Percentiles rank a stretch among this genome's conserved stretches.
Evolutionary conservation across 2,113 vertebrate species (phyloP).

Genomic region (Candoia aspera): DNA sequence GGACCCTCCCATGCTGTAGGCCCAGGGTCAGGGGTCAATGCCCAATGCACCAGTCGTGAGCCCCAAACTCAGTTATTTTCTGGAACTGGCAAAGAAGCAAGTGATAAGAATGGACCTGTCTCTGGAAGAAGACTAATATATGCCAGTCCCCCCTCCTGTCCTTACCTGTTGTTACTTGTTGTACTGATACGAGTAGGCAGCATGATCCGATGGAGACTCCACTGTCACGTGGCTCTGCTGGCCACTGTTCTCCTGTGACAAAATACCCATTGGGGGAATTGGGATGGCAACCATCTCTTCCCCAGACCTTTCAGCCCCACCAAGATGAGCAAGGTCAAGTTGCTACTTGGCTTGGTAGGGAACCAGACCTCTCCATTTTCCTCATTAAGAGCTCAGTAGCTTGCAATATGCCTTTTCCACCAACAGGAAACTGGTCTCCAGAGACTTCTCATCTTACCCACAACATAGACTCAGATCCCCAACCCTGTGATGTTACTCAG

Average conservation of each 20-base stretch:
- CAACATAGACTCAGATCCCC: background rate
- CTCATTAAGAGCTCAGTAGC: background rate
- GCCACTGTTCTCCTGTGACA: conserved; percentile 81
- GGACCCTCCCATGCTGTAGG: background rate
- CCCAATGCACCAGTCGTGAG: background rate
- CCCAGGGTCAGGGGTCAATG: too few relatives aligned
- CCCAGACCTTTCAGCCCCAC: background rate
- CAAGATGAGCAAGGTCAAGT: background rate
- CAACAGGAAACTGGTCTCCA: background rate
- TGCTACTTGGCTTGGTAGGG: background rate
- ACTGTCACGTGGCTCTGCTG: conserved; percentile 84
- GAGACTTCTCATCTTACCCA: background rate
- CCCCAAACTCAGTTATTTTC: background rate
- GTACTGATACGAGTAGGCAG: conserved; percentile 89
- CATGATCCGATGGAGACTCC: conserved; percentile 85
- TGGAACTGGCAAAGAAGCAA: background rate
- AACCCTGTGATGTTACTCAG: background rate
- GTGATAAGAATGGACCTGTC: background rate
- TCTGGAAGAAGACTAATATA: too few relatives aligned
- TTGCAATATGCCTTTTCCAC: background rate
- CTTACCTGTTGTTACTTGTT: conserved; percentile 79
- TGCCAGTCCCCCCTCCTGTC: too few relatives aligned
- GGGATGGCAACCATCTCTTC: background rate
- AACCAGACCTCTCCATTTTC: background rate
- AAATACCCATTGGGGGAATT: background rate